Percentiles rank a stretch among this genome's conserved stretches.
Evolutionary conservation across 2,113 vertebrate genomes (phyloP).

Genomic region (Oreocharis arfaki): DNA sequence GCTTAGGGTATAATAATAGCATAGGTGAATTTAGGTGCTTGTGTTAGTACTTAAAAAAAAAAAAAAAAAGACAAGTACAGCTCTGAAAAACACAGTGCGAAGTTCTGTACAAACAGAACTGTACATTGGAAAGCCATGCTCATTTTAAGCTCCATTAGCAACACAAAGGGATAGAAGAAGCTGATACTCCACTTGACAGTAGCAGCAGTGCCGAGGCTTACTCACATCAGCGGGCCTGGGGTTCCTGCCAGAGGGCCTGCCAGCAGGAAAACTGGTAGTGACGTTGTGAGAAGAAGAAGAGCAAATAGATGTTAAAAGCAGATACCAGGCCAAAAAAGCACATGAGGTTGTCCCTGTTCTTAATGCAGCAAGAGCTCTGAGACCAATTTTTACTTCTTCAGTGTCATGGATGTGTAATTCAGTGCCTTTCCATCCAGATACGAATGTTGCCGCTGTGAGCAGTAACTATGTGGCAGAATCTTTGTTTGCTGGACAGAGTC

Average conservation of each 20-base stretch:
- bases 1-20: neutral
- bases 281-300: neutral
- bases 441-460: neutral
- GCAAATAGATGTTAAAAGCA: neutral
- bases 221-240: neutral
- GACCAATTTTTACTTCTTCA: neutral
- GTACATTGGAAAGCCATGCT: neutral
- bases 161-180: neutral
- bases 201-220: neutral
- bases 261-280: neutral
- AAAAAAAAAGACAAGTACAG: neutral
- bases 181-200: neutral
- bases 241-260: neutral
- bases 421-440: neutral
- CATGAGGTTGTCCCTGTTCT: neutral
- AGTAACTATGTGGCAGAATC: neutral
- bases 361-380: neutral
- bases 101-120: neutral
- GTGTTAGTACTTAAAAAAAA: neutral
- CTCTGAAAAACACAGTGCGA: neutral
- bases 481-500: neutral
- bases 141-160: neutral
- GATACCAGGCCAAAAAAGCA: neutral
- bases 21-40: neutral
- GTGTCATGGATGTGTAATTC: neutral